These are phyloP conservation scores for Magallana angulata DNA, from an alignment of 1,140 invertebrate genomes.

Conservation along the genomic window DNA sequence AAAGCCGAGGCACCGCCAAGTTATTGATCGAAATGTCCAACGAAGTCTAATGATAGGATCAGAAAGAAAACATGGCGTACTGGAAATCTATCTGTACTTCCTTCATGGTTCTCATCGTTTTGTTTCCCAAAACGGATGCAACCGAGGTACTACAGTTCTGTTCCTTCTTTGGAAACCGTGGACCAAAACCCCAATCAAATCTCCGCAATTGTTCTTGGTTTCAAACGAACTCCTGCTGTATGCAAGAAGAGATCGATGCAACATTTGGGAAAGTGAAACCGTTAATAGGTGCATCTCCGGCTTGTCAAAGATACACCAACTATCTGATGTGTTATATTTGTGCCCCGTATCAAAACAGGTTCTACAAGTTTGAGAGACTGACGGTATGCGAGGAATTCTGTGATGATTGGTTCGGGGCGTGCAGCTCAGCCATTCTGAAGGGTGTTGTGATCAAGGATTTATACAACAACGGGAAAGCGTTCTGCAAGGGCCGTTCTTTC, in stretches of 20 bases:
- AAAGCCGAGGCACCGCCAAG: too few species aligned
- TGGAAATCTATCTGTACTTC: too few species aligned
- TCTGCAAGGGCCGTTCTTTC: slow-evolving; percentile 77
- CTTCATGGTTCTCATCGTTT: background rate
- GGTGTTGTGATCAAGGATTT: slow-evolving; percentile 75
- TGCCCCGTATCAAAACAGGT: slow-evolving; percentile 77
- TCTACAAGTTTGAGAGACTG: slow-evolving; percentile 77
- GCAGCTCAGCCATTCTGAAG: slow-evolving; percentile 65
- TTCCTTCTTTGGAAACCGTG: slow-evolving; percentile 79
- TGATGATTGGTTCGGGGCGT: slow-evolving; percentile 74
- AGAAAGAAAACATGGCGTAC: too few species aligned
- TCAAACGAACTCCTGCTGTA: slow-evolving; percentile 78
- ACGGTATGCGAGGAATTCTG: slow-evolving; percentile 78
- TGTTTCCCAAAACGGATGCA: background rate
- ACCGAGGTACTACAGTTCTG: slow-evolving; percentile 58
- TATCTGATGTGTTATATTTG: slow-evolving; percentile 80
- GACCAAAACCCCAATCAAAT: slow-evolving; percentile 75
- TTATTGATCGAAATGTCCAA: too few species aligned
- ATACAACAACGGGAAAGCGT: slow-evolving; percentile 75
- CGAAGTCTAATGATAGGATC: too few species aligned
- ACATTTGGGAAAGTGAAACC: slow-evolving; percentile 78
- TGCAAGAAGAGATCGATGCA: slow-evolving; percentile 78
- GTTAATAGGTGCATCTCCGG: slow-evolving; percentile 75
- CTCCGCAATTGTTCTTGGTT: slow-evolving; percentile 80
- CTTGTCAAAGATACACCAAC: slow-evolving; percentile 78